Evolutionary conservation across 2,888 invertebrate genomes (phyloP).

Genomic region (Conus canariensis): DNA sequence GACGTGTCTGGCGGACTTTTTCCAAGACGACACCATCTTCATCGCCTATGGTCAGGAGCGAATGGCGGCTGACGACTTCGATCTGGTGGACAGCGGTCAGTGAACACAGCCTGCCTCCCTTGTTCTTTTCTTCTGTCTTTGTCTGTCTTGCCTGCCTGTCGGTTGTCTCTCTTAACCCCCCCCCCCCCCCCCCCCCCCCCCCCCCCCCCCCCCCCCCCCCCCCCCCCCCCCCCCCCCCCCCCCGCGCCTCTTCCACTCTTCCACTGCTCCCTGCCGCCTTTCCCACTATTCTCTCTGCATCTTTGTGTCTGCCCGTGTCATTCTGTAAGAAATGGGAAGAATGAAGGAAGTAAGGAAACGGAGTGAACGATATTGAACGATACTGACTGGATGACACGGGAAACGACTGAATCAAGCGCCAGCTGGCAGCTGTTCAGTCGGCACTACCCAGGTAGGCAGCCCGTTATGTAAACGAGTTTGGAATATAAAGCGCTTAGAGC

Average conservation of each 20-base stretch:
- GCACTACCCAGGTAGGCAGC: no score
- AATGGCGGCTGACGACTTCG: slow-evolving; percentile 92
- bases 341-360: no score
- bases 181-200: background rate
- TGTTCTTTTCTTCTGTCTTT: background rate
- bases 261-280: no score
- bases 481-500: no score
- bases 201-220: no score
- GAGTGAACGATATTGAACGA: no score
- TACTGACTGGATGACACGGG: no score
- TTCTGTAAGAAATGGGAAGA: no score
- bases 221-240: background rate
- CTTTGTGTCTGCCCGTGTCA: background rate
- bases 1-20: slow-evolving; percentile 88
- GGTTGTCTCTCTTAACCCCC: background rate
- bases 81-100: slow-evolving; percentile 94
- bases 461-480: no score
- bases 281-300: background rate
- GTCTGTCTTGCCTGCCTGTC: background rate
- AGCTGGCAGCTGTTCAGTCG: no score
- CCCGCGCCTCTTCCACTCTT: no score
- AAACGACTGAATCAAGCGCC: no score
- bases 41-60: slow-evolving; percentile 96
- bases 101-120: background rate
- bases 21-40: slow-evolving; percentile 90